Evolutionary conservation across 37 sponge, comb jelly and placozoan species (phyloP).

Genomic region (Cladorhizidae sp.): DNA sequence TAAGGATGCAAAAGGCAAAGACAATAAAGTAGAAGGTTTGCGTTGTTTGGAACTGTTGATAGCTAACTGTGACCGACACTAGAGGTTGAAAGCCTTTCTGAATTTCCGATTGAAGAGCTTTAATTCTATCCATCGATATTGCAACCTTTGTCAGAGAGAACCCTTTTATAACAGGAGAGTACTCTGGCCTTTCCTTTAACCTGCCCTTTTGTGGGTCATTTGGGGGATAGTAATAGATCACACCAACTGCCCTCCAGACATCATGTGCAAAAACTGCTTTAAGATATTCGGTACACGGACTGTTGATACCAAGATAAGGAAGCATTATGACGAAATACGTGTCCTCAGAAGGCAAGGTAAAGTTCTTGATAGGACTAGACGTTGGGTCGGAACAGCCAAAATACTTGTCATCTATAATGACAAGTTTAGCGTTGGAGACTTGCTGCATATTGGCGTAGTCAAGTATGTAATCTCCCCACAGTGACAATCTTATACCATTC

Average conservation of each 20-base stretch:
- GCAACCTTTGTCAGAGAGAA: background rate
- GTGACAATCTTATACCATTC: background rate
- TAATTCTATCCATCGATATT: background rate
- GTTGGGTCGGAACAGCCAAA: background rate
- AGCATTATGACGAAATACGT: background rate
- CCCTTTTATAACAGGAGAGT: background rate
- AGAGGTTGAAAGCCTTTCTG: background rate
- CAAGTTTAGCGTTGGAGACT: background rate
- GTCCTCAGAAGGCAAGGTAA: background rate
- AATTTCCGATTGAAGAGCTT: background rate
- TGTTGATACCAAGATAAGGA: background rate
- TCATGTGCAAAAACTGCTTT: conserved; percentile 15
- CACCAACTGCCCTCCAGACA: conserved; percentile 19
- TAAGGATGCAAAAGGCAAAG: conserved; percentile 69
- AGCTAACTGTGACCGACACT: background rate
- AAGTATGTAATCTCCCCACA: background rate
- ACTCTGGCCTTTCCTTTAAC: background rate
- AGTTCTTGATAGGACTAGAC: background rate
- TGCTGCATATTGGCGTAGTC: background rate
- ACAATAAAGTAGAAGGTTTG: conserved; percentile 82
- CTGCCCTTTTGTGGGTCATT: background rate
- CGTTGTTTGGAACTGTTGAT: background rate
- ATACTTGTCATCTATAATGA: background rate
- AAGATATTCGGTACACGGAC: conserved; percentile 20
- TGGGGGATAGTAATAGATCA: conserved; percentile 30